Evolutionary conservation across 2,888 invertebrate genomes (phyloP), one percentile per base, ranked within the genome.

Genomic region (Xanthia togata): DNA sequence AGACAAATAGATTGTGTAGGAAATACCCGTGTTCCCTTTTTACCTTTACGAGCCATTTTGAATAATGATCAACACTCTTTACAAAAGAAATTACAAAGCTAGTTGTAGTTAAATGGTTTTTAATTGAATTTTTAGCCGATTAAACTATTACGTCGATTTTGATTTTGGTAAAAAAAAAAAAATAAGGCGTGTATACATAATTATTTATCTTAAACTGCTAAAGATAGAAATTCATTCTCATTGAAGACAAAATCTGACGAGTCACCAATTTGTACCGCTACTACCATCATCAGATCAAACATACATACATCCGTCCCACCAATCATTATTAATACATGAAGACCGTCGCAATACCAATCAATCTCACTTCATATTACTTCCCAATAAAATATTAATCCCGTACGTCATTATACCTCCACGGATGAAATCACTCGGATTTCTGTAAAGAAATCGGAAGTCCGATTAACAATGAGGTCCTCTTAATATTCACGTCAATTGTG

Each of bases 401-500:
- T 47, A 64, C 77, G 53, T 77, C 79, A 87, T 83, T 87, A 87
- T 82, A 72, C 71, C 59, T 59, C 69, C 60, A 64, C 73, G 78
- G 81, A 79, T 86, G 87, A 89, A 87, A 83, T 60, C 85, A 84
- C 72, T 73, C 73, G 31, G 64, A 62, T 81, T 73, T 73, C 53
- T 71, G 63, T 77, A 85, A 82, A 88, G 82, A 88, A 86, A 72
- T 76, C 74, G 62, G 83, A 85, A 82, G 84, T 89, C 83, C 87
- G 89, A 87, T 89, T 89, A 89, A 91, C 90, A 89, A 91, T 90
- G 87, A 83, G 91, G 87, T 90, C 87, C 89, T 92, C 89, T 94
- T 93, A 93, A 94, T 94, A 94, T 94, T 94, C 94, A 92, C 90
- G 91, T 92, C 93, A 91, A 92, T 91, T 92, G 89, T 90, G 90